Percentiles rank a stretch among this genome's conserved stretches.
Evolutionary conservation across 2,113 vertebrate genomes (phyloP).

Genomic region (Crotalus horridus): DNA sequence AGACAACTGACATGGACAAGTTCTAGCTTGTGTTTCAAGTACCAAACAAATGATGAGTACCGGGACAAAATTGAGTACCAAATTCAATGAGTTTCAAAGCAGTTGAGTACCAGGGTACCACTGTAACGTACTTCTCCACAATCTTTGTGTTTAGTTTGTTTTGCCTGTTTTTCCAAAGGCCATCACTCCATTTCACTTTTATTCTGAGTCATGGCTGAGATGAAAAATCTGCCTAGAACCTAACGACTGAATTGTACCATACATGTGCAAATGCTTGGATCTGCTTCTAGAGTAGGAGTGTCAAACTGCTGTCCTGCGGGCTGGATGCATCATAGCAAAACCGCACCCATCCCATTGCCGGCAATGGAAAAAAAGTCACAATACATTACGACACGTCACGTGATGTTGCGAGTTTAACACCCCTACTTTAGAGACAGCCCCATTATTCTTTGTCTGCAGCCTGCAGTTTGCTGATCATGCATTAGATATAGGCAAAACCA

Average conservation of each 20-base stretch:
- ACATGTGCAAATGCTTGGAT: not conserved
- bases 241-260: not conserved
- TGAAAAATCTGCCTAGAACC: not conserved
- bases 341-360: no score
- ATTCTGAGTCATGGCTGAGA: not conserved
- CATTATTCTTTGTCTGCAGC: not conserved
- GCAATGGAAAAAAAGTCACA: no score
- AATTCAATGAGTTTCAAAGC: not conserved
- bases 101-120: not conserved
- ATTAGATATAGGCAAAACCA: not conserved
- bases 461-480: not conserved
- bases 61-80: not conserved
- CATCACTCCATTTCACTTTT: not conserved
- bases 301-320: no score
- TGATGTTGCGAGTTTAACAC: no score
- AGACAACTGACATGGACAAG: not conserved
- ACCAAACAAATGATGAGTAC: not conserved
- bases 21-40: not conserved
- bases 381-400: no score
- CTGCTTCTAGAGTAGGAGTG: not conserved
- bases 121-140: not conserved
- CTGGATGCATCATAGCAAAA: no score
- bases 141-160: not conserved
- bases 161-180: not conserved
- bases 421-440: not conserved